Evolutionary conservation across 2,113 vertebrate genomes (phyloP).

Genomic region (Tetrax tetrax): DNA sequence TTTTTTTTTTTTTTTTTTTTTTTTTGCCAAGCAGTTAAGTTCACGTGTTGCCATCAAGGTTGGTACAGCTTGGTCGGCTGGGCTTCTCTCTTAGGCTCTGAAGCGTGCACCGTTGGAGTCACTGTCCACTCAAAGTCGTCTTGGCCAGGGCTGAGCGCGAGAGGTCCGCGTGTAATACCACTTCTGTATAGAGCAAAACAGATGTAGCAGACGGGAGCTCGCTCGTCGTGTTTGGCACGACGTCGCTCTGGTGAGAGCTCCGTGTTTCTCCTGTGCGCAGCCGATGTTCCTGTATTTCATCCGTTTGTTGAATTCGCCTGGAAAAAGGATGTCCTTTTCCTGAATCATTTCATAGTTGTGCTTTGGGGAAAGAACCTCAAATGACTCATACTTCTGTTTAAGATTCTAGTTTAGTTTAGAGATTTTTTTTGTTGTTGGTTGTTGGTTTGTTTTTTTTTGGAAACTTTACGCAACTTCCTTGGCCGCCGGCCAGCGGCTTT

Average conservation of each 20-base stretch:
- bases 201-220: not conserved
- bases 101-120: not conserved
- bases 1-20: too few relatives aligned
- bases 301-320: not conserved
- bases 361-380: constrained; percentile 66
- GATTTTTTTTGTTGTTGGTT: not conserved
- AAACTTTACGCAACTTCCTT: constrained; percentile 11
- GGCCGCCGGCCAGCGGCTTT: constrained; percentile 31
- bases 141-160: not conserved
- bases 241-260: not conserved
- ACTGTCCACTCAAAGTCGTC: not conserved
- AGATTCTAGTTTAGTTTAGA: not conserved
- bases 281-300: constrained; percentile 48
- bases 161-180: not conserved
- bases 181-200: not conserved
- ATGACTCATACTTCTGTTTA: constrained; percentile 52
- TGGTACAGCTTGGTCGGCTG: not conserved
- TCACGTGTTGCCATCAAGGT: constrained; percentile 5
- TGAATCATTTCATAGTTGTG: constrained; percentile 43
- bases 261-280: not conserved
- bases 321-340: constrained; percentile 56
- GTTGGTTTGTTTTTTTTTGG: constrained; percentile 12
- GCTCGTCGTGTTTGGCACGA: not conserved
- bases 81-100: constrained; percentile 24
- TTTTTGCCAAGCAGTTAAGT: constrained; percentile 29